Base-by-base conservation (phyloP, 2,113 vertebrate species). In the Thymallus thymallus region DNA sequence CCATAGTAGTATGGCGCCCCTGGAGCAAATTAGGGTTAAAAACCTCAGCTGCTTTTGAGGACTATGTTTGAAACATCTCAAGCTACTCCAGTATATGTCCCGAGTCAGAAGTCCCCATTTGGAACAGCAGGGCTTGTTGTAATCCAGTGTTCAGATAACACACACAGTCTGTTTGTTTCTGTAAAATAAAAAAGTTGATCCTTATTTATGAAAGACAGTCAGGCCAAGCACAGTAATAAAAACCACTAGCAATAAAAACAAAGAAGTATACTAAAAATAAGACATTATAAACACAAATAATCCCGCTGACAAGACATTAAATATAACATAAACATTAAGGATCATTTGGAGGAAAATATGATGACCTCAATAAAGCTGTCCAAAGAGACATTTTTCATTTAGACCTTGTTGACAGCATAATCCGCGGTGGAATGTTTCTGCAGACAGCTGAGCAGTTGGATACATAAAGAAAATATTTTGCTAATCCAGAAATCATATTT, bases 401-500 rank as follows among this genome's bases (percentile, higher is more conserved):
- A n/a, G 20, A 41, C 10, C 22, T 29, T 30, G 48, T 56, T 70
- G 71, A 78, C 64, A 72, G 45, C 24, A 29, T 76, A 72, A 81
- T 82, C 72, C 68, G 23, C 45, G 35, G 24, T 68, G 77, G 56
- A 75, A 76, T 74, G 73, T 73, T 72, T 74, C 46, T 41, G 12
- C 69, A 30, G 69, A 68, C 66, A 64, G 35, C 61, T 58, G 32
- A 18, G 18, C 71, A 51, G 67, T 29, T 64, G 9, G 51, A 66
- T 16, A 64, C 61, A 41, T 9, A 45, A 63, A 68, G 13, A 65
- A 63, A 46, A 73, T 22, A 61, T 73, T 63, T 68, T 35, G 10
- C 26, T 32, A 64, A 74, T 68, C 46, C 72, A 73, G 80, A 76
- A 72, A 82, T 79, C 76, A 62, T 18, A 22, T 76, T 9, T 41